phyloP scores from a whole-genome alignment of 2,888 invertebrate species.

The Apocheima hispidaria region DNA sequence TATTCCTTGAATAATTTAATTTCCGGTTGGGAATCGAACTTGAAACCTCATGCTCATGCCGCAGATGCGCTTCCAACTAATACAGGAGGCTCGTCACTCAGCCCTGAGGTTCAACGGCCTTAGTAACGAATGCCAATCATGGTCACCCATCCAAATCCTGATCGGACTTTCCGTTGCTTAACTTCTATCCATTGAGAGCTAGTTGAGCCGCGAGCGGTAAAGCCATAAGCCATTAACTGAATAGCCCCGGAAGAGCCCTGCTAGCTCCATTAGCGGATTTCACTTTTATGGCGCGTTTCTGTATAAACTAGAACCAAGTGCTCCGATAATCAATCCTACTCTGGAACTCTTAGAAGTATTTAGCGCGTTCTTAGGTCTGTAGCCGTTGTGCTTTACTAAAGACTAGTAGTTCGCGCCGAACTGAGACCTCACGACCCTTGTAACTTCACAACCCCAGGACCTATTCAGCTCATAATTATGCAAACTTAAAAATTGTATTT shows the following conservation, averaged over 20 bases:
- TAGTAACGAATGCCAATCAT: background rate
- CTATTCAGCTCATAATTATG: too few relatives aligned
- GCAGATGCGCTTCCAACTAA: too few relatives aligned
- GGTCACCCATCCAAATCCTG: background rate
- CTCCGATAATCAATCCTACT: slow-evolving; percentile 3
- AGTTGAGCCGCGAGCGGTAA: slow-evolving; percentile 10
- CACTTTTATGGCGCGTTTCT: slow-evolving; percentile 27
- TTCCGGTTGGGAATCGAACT: too few relatives aligned
- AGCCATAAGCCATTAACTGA: slow-evolving; percentile 11
- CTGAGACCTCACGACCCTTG: too few relatives aligned
- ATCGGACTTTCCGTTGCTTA: background rate
- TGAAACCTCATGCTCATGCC: too few relatives aligned
- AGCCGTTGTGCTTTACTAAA: background rate
- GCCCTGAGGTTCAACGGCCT: too few relatives aligned
- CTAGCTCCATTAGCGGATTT: slow-evolving; percentile 27
- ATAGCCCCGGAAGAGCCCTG: slow-evolving; percentile 14
- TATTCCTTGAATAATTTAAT: too few relatives aligned
- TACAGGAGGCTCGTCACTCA: too few relatives aligned
- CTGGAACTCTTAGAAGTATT: slow-evolving; percentile 6
- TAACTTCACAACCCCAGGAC: too few relatives aligned
- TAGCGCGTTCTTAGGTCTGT: background rate
- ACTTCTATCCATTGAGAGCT: slow-evolving; percentile 1
- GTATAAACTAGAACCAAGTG: slow-evolving; percentile 17
- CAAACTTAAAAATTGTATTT: too few relatives aligned
- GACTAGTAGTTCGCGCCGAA: too few relatives aligned